Base-by-base conservation (phyloP, 2,888 invertebrate genomes). In the Drosophila diplacantha region DNA sequence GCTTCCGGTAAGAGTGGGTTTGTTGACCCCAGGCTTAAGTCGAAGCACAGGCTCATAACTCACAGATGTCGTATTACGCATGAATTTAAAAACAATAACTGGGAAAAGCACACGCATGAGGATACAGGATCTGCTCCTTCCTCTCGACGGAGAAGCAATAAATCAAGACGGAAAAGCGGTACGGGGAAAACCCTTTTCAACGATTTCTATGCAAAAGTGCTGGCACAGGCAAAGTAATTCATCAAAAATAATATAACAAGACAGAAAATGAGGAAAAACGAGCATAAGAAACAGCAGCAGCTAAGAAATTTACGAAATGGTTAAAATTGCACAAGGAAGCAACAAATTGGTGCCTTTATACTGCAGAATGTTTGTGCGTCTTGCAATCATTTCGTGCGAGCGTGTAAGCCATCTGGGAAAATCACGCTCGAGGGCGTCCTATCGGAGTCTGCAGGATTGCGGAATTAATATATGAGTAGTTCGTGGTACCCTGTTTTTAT, bases 61-160 rank as follows among this genome's bases (percentile, higher is more conserved):
- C 80, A 77, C 69, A 65, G 53, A 47, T 81, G 76, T 81, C 76
- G 76, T 73, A 81, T 75, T 78, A 53, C 67, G 76, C 71, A 60
- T 56, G 62, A 61, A 75, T 73, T 60, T 71, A 55, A 73, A 81
- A 79, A 79, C 81, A 76, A 76, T 75, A 81, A 75, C 61, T 63
- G 51, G 63, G 50, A 55, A 69, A 31, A 59, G 54, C 58, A 41
- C 41, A 61, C 60, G 63, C 64, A 74, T 64, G 29, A 16, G 47
- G n/a, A 44, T 6, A 26, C 31, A 26, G 39, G 20, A 39, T 29
- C 18, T 51, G 16, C 41, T 22, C 50, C 51, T 55, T 57, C 59
- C 39, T 18, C 22, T 62, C 24, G n/a, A 34, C 11, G n/a, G 34
- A 24, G 62, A 60, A 81, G 64, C 43, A 63, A 62, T 76, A 76